Conservation (phyloP, 2,113 vertebrate genomes). For the Melanotaenia duboulayi region DNA sequence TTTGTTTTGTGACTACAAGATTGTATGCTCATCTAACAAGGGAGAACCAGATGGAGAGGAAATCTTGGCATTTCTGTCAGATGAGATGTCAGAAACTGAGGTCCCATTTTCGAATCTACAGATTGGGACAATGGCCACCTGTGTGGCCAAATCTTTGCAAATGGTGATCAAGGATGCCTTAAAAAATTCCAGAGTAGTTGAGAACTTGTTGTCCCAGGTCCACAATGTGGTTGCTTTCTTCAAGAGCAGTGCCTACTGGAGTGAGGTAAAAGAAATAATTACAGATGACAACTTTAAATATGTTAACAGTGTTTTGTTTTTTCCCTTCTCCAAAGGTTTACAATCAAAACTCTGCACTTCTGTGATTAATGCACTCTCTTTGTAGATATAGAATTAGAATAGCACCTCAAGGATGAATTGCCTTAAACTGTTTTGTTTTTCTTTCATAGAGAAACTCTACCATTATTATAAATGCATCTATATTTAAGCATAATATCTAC, state of each 20-base stretch:
- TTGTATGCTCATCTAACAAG: slow-evolving; percentile 71
- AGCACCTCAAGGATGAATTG: too few species aligned
- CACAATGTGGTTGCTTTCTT: slow-evolving; percentile 82
- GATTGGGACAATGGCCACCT: slow-evolving; percentile 67
- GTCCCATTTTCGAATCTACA: slow-evolving; percentile 71
- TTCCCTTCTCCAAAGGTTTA: background rate
- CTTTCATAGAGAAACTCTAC: too few species aligned
- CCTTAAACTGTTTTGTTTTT: too few species aligned
- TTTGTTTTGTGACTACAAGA: slow-evolving; percentile 82
- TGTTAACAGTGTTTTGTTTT: background rate
- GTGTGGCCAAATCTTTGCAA: slow-evolving; percentile 70
- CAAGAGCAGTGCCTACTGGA: slow-evolving; percentile 79
- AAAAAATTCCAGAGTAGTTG: slow-evolving; percentile 79
- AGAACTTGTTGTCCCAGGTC: slow-evolving; percentile 78
- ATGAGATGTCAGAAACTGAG: slow-evolving; percentile 57
- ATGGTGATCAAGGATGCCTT: slow-evolving; percentile 81
- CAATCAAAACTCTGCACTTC: background rate
- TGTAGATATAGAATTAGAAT: too few species aligned
- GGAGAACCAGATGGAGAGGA: slow-evolving; percentile 78
- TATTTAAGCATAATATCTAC: too few species aligned
- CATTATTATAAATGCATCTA: too few species aligned
- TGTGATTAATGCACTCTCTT: too few species aligned
- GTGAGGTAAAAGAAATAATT: slow-evolving; percentile 61
- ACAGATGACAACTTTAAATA: background rate
- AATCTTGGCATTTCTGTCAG: slow-evolving; percentile 71